Base-by-base conservation (phyloP, 2,113 vertebrate species). In the Apteryx mantelli region DNA sequence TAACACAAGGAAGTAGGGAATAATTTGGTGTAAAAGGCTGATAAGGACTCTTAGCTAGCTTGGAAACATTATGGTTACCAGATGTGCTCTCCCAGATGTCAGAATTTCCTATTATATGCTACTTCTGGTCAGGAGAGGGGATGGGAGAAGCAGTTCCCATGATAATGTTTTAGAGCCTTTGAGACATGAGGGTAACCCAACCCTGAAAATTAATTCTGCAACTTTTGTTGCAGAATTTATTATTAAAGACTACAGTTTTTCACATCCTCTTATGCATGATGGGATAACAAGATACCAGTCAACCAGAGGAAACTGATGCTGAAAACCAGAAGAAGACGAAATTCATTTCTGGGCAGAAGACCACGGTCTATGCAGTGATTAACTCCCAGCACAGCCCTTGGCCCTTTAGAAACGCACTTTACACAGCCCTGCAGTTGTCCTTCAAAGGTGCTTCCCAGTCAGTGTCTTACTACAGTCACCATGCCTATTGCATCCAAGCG, bases 31-130 rank as follows among this genome's bases (percentile, higher is more conserved):
- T 91, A 88, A 97, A 96, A 86, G 82, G 69, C 84, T 88, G 75
- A 91, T 50, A 79, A 84, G 70, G 84, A 74, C 70, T 81, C 84
- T 95, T 82, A 87, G 90, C 58, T 75, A 93, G 70, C 93, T 96
- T 93, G 74, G 83, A 85, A 94, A 68, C 24, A 1, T 89, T 94
- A 85, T 95, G 89, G 84, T 91, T 97, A 91, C 95, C 96, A 97
- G 94, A 97, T 96, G 97, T 91, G 78, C 78, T 88, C 44, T 93
- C 95, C 93, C 97, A 97, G 97, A 97, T 95, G 95, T 97, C 74
- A 96, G 92, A 74, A 97, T 97, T 97, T 98, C 95, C 95, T 94
- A 87, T 96, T 87, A 77, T 50, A 66, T 76, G 50, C 63, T 92
- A 25, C 73, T 96, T 97, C 94, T 20, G 34, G 68, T 94, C 85